phyloP scores from a whole-genome alignment of 1,140 invertebrate genomes.

The Parasteatoda tepidariorum region DNA sequence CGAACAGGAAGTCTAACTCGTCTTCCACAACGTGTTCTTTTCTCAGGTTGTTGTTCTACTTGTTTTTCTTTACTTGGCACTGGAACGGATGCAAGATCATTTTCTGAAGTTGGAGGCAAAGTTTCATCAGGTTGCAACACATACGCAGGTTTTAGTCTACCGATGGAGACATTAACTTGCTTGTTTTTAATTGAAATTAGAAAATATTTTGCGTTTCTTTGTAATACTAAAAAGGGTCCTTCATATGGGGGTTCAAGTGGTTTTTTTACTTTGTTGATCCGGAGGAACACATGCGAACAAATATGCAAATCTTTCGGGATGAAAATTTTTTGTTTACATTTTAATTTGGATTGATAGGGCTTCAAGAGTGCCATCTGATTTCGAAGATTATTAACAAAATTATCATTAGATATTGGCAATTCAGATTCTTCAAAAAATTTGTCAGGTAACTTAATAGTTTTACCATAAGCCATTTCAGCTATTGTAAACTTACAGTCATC shows the following conservation, averaged over 20 bases:
- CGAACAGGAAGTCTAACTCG: too few species aligned
- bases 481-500: slow-evolving; percentile 62
- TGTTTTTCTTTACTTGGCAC: too few species aligned
- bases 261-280: not conserved
- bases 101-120: not conserved
- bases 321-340: not conserved
- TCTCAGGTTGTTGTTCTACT: too few species aligned
- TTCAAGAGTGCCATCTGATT: not conserved
- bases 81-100: not conserved
- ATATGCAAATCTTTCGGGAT: not conserved
- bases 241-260: not conserved
- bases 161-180: not conserved
- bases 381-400: not conserved
- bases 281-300: not conserved
- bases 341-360: not conserved
- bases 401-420: not conserved
- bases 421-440: not conserved
- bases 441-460: slow-evolving; percentile 57
- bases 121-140: not conserved
- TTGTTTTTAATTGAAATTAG: not conserved
- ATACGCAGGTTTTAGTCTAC: not conserved
- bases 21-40: too few species aligned
- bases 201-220: not conserved
- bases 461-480: slow-evolving; percentile 43
- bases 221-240: not conserved